Base-by-base conservation (phyloP, 2,113 vertebrate species). In the Sardina pilchardus region DNA sequence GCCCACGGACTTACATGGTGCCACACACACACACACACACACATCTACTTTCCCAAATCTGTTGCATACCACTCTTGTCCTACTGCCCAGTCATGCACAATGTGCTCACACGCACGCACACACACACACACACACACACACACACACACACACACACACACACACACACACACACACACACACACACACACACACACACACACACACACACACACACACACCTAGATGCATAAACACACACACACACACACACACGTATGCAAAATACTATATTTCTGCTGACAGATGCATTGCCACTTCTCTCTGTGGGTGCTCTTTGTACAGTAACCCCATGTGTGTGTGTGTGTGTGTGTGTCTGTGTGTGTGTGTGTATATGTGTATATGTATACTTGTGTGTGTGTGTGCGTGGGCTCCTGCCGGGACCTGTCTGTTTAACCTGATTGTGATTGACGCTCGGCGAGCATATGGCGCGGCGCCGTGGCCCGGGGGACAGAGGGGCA, bases 381-480 rank as follows among this genome's bases (percentile, higher is more conserved):
- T 19, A 1, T 53, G 48, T 53, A 2, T 14, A 2, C 19, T 14
- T 53, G 50, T 56, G 53, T 56, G 53, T 56, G 19, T 56, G 53
- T 56, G 53, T 53, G 16, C 6, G 19, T 21, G 19, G 16, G 16
- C 50, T 53, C 17, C 26, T 75, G 67, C 67, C 67, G 30, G 71
- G 71, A 39, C 71, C 71, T 78, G 30, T 84, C 34, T 56, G 17
- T 71, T 19, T 80, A 14, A 30, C 50, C 34, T 81, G 80, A 45
- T 81, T 48, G 71, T 87, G 86, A 53, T 53, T 83, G 82, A 59
- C 78, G 47, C 42, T 36, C 16, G 19, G 17, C 1, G 21, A 44
- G 47, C 85, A 87, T 81, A 84, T 87, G 86, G 86, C 47, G 16
- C 34, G 30, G 53, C 39, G 17, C 48, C 17, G n/a, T 44, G 30